Evolutionary conservation across 2,888 invertebrate species (phyloP), one percentile per base, ranked within the genome.

Genomic region (Hirtodrosophila histrioides): DNA sequence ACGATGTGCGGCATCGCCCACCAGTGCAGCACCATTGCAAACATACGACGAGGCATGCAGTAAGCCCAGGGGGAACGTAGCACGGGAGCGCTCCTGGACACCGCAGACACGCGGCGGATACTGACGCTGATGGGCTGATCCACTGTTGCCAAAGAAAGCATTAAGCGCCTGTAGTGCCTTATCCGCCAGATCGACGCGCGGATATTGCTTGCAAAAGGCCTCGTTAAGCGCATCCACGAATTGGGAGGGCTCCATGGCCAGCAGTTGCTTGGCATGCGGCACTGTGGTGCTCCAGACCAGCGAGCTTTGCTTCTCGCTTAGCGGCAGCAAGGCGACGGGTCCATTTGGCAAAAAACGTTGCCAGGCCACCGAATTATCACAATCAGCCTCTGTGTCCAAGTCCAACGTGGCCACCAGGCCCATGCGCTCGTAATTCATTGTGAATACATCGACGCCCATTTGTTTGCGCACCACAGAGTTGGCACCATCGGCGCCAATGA

Each of bases 401-500:
- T 95, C 92, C 33, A 99, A 92, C 0, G 98, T 98, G 0, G 98
- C 98, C 0, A 99, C 99, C 23, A 99, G 93, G 5, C 96, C 99
- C 93, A 95, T 95, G 90, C 98, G 97, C 49, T 97, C 94, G 89
- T 99, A 99, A 80, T 95, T 94, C 94, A 97, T 95, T 0, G 94
- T 93, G 0, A 97, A 89, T 75, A 97, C 96, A 83, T 96, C 95
- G 10, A 96, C 94, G 12, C 94, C 94, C 95, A 98, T 97, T 24
- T 95, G 93, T 69, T 94, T 92, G 8, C 99, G 94, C 2, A 99
- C 97, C 57, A 95, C 93, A 0, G 99, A 99, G 88, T 96, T 96
- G 0, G 94, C 95, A 0, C 99, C 99, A 93, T 99, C 99, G 10
- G 99, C 98, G 17, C 99, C 99, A 58, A 99, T 94, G 96, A 97